Conservation (phyloP, 2,797 vertebrate genomes). For the Salmo trutta region DNA sequence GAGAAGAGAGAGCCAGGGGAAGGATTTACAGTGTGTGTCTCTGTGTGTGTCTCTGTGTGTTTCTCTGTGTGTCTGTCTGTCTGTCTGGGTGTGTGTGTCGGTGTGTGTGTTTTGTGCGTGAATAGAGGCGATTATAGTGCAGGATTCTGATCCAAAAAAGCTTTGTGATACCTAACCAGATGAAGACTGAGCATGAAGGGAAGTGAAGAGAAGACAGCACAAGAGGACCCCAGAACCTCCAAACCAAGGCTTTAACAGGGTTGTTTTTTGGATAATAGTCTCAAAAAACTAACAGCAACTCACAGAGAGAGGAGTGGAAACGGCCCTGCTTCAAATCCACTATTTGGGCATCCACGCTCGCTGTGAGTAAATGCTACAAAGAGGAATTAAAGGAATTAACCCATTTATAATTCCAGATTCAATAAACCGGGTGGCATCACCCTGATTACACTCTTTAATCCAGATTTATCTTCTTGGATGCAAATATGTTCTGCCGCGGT, state of each 20-base stretch:
- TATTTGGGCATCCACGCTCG: conserved; percentile 2
- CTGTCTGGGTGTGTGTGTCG: too few species aligned
- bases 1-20: too few species aligned
- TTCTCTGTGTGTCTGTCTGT: too few species aligned
- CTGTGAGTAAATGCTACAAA: conserved; percentile 17
- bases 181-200: background rate
- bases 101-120: background rate
- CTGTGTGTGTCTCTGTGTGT: too few species aligned
- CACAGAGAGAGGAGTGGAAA: conserved; percentile 11
- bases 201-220: background rate
- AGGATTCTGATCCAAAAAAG: background rate
- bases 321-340: conserved; percentile 19
- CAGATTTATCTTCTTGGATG: conserved; percentile 38
- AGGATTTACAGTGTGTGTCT: too few species aligned
- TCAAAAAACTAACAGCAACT: background rate
- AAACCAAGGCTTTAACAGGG: background rate
- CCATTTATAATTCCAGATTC: conserved; percentile 35
- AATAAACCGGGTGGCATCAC: conserved; percentile 32
- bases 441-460: conserved; percentile 42
- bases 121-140: background rate
- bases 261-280: background rate
- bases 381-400: conserved; percentile 23
- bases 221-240: background rate
- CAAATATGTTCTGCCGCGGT: conserved; percentile 36
- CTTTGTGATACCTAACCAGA: background rate